Evolutionary conservation across 2,113 vertebrate genomes (phyloP).

Genomic region (Centropus unirufus): DNA sequence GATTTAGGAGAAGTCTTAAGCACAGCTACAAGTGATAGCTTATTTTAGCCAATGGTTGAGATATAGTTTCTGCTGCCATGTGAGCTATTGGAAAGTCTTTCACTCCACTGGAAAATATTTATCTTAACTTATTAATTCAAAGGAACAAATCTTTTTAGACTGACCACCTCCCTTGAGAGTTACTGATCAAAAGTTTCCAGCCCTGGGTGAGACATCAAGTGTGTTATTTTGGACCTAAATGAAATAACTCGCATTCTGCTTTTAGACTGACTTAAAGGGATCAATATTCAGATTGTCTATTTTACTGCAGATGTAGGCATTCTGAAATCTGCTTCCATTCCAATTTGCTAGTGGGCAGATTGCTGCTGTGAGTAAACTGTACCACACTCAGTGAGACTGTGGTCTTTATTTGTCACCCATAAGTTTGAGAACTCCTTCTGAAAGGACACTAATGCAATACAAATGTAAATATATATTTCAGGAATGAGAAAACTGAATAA

Average conservation of each 20-base stretch:
- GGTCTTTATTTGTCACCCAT: neutral
- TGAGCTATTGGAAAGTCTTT: neutral
- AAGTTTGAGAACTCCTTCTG: neutral
- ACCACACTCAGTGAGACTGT: neutral
- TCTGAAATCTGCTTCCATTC: neutral
- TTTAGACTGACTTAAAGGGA: neutral
- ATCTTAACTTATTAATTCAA: neutral
- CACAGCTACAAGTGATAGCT: neutral
- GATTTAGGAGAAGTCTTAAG: neutral
- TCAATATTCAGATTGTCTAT: neutral
- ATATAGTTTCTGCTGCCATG: neutral
- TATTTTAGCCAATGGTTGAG: neutral
- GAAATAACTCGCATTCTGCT: neutral
- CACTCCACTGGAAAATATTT: neutral
- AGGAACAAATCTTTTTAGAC: conserved; percentile 3
- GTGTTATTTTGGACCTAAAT: neutral
- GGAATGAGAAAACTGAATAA: neutral
- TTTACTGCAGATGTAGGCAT: neutral
- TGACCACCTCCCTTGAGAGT: neutral
- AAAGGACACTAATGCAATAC: neutral
- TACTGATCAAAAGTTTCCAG: neutral
- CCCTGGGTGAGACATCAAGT: neutral
- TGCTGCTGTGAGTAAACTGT: neutral
- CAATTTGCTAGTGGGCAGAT: neutral
- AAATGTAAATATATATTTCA: neutral